Evolutionary conservation across 2,797 vertebrate species (phyloP).

Genomic region (Lerista edwardsae): DNA sequence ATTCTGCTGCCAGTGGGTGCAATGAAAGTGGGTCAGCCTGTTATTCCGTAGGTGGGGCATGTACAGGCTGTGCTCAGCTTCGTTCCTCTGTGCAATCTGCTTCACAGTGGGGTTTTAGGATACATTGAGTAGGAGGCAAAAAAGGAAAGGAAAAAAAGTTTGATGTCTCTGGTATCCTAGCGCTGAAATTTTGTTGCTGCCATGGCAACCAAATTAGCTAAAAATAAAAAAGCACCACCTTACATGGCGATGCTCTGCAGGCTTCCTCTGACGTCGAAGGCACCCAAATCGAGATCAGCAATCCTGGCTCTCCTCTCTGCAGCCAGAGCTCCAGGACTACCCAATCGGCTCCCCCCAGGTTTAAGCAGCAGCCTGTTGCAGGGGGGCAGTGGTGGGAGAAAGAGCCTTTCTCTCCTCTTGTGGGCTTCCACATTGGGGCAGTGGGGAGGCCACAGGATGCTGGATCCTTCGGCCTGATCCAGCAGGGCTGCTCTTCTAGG

Average conservation of each 20-base stretch:
- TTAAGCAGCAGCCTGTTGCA: neutral
- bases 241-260: slow-evolving; percentile 64
- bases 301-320: slow-evolving; percentile 18
- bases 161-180: slow-evolving; percentile 20
- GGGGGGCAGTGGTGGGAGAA: too few species aligned
- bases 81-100: slow-evolving; percentile 7
- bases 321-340: neutral
- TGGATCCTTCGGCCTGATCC: too few species aligned
- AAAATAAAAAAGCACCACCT: slow-evolving; percentile 67
- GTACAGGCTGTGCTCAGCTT: slow-evolving; percentile 2
- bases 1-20: neutral
- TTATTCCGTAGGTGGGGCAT: slow-evolving; percentile 7
- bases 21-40: neutral
- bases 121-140: slow-evolving; percentile 53
- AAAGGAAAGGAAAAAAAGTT: slow-evolving; percentile 49
- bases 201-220: slow-evolving; percentile 69
- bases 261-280: slow-evolving; percentile 39
- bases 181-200: slow-evolving; percentile 50
- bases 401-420: too few species aligned
- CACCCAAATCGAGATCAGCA: slow-evolving; percentile 49
- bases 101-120: slow-evolving; percentile 38
- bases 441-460: too few species aligned
- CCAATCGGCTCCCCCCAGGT: too few species aligned
- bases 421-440: too few species aligned
- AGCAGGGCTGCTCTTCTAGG: too few species aligned